A percentile compares a stretch with the other conserved stretches of the same genome.
Evolutionary conservation across 2,113 vertebrate genomes (phyloP).

Genomic region (Solea solea): DNA sequence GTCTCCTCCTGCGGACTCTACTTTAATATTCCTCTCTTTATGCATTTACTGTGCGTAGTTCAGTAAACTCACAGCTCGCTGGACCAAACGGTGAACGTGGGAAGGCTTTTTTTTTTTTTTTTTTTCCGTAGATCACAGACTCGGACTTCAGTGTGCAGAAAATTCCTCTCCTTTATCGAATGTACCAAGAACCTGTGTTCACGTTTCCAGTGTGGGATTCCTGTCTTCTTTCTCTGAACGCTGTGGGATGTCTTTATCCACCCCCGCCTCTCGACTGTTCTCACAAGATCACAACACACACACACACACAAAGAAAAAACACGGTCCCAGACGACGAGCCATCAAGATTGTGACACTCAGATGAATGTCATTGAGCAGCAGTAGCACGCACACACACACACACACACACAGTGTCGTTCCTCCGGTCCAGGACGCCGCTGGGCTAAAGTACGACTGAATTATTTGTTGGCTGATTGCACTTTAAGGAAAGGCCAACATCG

Average conservation of each 20-base stretch:
- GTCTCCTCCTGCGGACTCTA: constrained; percentile 42
- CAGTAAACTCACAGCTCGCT: constrained; percentile 29
- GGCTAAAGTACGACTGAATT: constrained; percentile 66
- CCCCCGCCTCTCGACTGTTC: constrained; percentile 42
- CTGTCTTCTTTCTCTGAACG: constrained; percentile 11
- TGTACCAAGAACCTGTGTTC: constrained; percentile 60
- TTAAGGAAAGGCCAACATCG: constrained; percentile 87
- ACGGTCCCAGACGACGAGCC: constrained; percentile 35
- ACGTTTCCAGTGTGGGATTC: constrained; percentile 21
- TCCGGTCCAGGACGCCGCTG: constrained; percentile 50
- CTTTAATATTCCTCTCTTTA: constrained; percentile 51
- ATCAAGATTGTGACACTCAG: constrained; percentile 58
- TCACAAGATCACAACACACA: constrained; percentile 31
- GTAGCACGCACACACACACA: neutral
- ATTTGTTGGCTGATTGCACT: constrained; percentile 88
- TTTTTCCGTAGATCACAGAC: constrained; percentile 4
- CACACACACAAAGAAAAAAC: constrained; percentile 1
- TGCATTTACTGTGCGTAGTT: constrained; percentile 29
- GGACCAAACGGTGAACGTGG: constrained; percentile 63
- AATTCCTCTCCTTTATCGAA: constrained; percentile 59
- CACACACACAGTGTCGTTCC: constrained; percentile 55
- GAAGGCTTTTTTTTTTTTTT: constrained; percentile 4
- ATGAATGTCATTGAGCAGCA: constrained; percentile 74
- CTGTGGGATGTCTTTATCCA: constrained; percentile 4
- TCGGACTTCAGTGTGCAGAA: constrained; percentile 31